phyloP scores from a whole-genome alignment of 2,888 invertebrate species.

The Cynaeus angustus region DNA sequence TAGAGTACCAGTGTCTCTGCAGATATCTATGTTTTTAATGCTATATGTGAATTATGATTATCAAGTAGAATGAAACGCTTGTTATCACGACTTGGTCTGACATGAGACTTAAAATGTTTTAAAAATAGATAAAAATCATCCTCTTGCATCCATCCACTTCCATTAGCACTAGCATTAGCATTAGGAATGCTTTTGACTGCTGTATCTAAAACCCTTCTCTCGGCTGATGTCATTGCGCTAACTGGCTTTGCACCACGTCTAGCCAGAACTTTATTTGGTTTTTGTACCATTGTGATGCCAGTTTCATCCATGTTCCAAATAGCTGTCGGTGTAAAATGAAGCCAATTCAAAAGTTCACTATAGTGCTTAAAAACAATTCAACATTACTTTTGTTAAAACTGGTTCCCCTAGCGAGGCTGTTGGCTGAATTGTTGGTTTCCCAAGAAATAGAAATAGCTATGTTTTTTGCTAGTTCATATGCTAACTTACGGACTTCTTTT shows the following conservation, averaged over 20 bases:
- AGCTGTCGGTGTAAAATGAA: conserved; percentile 58
- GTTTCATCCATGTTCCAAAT: conserved; percentile 68
- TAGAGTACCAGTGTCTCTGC: conserved; percentile 35
- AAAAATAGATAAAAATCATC: background rate
- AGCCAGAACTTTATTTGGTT: conserved; percentile 63
- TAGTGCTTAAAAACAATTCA: background rate
- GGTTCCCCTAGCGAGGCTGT: background rate
- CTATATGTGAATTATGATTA: background rate
- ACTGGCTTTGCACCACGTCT: conserved; percentile 61
- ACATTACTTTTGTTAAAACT: conserved; percentile 12
- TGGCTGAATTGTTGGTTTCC: conserved; percentile 56
- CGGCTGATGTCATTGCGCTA: conserved; percentile 60
- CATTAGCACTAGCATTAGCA: conserved; percentile 58
- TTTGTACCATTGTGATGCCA: conserved; percentile 67
- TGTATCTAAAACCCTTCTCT: conserved; percentile 60
- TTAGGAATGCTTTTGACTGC: conserved; percentile 55
- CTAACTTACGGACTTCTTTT: conserved; percentile 54
- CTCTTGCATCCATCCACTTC: conserved; percentile 48
- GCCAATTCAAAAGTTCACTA: conserved; percentile 12
- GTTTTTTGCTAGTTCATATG: conserved; percentile 55
- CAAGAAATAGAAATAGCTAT: too few species aligned
- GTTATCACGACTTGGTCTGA: background rate
- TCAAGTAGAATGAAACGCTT: background rate
- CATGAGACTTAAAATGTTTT: conserved; percentile 1
- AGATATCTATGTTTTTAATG: conserved; percentile 22